Evolutionary conservation across 2,113 vertebrate species (phyloP).

Genomic region (Glaucidium brasilianum): DNA sequence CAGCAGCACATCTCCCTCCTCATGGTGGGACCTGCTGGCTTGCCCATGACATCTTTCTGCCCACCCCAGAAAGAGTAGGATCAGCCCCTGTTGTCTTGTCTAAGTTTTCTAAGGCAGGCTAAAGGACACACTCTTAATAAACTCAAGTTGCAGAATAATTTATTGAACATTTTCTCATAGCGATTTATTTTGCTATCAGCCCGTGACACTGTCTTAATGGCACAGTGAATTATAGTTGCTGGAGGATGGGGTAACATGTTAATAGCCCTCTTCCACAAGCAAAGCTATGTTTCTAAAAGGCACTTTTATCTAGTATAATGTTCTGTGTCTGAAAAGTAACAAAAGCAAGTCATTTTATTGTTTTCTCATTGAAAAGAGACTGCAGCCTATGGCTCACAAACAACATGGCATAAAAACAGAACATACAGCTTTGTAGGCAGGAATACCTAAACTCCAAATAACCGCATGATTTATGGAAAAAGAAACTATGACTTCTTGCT

Average conservation of each 20-base stretch:
- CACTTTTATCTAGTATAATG: not conserved
- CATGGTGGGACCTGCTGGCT: not conserved
- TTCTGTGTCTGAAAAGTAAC: not conserved
- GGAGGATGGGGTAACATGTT: not conserved
- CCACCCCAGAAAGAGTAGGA: not conserved
- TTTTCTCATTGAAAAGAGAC: not conserved
- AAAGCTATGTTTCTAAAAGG: not conserved
- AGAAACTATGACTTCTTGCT: not conserved
- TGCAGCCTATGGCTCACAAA: not conserved
- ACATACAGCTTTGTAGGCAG: not conserved
- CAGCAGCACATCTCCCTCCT: not conserved
- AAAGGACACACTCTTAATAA: not conserved
- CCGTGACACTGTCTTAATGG: not conserved
- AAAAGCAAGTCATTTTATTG: not conserved
- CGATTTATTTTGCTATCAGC: not conserved
- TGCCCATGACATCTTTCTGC: not conserved
- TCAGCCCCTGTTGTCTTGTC: not conserved
- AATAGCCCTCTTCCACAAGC: not conserved
- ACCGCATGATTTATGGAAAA: not conserved
- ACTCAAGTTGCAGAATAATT: not conserved
- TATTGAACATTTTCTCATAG: not conserved
- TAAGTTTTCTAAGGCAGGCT: not conserved
- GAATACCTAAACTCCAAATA: constrained; percentile 27
- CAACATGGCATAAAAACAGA: not conserved
- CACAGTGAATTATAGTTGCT: constrained; percentile 21